phyloP scores from a whole-genome alignment of 2,888 invertebrate genomes.

The Sarcophaga variegata region DNA sequence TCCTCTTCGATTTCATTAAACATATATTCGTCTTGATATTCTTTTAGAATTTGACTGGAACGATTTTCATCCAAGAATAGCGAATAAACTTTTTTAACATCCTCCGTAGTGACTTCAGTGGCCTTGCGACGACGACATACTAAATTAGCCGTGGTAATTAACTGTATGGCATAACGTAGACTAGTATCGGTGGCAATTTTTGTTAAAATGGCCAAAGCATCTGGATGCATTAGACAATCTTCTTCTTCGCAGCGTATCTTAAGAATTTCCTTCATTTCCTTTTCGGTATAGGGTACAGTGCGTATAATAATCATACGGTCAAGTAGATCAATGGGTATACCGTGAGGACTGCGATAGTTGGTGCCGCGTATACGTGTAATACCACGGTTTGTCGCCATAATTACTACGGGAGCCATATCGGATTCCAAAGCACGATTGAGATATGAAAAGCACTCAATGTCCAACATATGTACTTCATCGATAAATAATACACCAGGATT shows the following conservation, averaged over 20 bases:
- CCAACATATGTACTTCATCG: conserved; percentile 99
- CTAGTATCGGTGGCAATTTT: conserved; percentile 96
- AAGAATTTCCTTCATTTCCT: conserved; percentile 94
- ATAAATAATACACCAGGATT: conserved; percentile 98
- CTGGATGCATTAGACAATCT: conserved; percentile 96
- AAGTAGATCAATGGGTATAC: conserved; percentile 97
- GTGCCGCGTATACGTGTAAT: conserved; percentile 98
- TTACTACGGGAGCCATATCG: conserved; percentile 98
- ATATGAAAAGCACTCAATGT: conserved; percentile 99
- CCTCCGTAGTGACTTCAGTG: conserved; percentile 91
- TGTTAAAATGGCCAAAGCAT: conserved; percentile 94
- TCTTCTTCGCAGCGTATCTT: conserved; percentile 98
- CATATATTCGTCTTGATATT: conserved; percentile 98
- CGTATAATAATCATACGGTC: conserved; percentile 98
- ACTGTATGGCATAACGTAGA: conserved; percentile 97
- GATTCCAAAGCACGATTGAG: conserved; percentile 98
- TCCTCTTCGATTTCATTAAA: conserved; percentile 86
- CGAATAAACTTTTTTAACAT: conserved; percentile 97
- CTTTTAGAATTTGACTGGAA: conserved; percentile 95
- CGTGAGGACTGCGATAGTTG: conserved; percentile 96
- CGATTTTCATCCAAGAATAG: conserved; percentile 97
- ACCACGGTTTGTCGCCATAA: conserved; percentile 99
- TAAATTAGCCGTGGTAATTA: conserved; percentile 97
- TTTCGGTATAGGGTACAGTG: conserved; percentile 93
- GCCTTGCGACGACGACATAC: conserved; percentile 95